These are phyloP conservation scores for Pseudorhombus dupliciocellatus DNA, from an alignment of 2,113 vertebrate genomes.

Conservation along the genomic window DNA sequence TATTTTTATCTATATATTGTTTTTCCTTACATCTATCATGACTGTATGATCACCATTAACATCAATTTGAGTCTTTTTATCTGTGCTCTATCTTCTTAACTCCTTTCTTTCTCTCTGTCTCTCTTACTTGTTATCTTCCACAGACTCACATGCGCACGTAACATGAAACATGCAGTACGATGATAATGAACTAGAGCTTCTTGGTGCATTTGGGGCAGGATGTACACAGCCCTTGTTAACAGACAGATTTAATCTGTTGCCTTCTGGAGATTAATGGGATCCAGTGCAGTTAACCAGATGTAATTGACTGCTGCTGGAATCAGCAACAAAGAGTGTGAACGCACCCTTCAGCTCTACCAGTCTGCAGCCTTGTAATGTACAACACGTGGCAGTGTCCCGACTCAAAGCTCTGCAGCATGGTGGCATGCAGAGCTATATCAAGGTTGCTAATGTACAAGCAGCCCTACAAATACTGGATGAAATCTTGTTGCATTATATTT, in stretches of 20 bases:
- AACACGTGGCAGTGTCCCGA: constrained; percentile 22
- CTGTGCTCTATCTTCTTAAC: neutral
- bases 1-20: neutral
- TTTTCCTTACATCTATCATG: neutral
- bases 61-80: neutral
- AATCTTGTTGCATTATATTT: constrained; percentile 15
- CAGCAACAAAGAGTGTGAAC: constrained; percentile 37
- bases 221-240: constrained; percentile 35
- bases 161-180: constrained; percentile 14
- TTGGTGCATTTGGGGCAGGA: constrained; percentile 18
- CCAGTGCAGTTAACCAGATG: constrained; percentile 61
- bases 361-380: neutral
- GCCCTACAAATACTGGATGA: constrained; percentile 11
- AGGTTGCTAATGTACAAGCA: constrained; percentile 40
- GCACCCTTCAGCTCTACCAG: constrained; percentile 23
- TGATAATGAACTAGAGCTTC: constrained; percentile 28
- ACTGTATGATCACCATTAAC: neutral
- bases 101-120: neutral
- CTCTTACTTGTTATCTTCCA: neutral
- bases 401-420: constrained; percentile 19
- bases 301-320: constrained; percentile 64
- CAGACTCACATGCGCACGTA: neutral
- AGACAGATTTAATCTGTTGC: constrained; percentile 62
- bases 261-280: constrained; percentile 61
- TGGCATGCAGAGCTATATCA: constrained; percentile 6